A percentile compares a stretch with the other conserved stretches of the same genome.
phyloP scores from a whole-genome alignment of 2,888 invertebrate genomes.

The Diloba caeruleocephala region DNA sequence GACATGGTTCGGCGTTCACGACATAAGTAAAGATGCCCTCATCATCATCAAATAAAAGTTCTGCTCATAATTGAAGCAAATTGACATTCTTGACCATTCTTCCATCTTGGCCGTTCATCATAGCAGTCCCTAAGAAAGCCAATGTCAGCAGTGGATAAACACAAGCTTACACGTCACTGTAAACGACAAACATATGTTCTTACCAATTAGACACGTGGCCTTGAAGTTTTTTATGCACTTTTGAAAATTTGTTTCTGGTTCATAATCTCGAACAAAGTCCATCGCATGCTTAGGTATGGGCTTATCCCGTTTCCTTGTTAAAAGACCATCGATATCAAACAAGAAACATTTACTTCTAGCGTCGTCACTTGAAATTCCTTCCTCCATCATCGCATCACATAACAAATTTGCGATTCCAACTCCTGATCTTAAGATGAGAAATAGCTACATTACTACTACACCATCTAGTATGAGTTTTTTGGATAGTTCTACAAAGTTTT shows the following conservation, averaged over 20 bases:
- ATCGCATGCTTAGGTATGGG: conserved; percentile 90
- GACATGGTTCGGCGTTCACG: no score
- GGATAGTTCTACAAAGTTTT: no score
- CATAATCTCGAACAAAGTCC: conserved; percentile 92
- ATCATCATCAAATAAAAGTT: no score
- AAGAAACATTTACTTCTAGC: conserved; percentile 96
- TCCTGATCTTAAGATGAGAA: conserved; percentile 90
- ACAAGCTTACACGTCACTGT: no score
- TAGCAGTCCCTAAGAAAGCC: no score
- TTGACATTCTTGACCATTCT: no score
- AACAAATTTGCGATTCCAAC: conserved; percentile 96
- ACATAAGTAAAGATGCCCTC: no score
- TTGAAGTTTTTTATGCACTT: conserved; percentile 93
- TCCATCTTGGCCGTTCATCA: no score
- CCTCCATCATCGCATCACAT: conserved; percentile 94
- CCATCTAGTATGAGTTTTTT: no score
- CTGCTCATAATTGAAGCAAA: no score
- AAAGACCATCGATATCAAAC: conserved; percentile 96
- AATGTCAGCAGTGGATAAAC: no score
- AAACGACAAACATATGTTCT: conserved; percentile 50
- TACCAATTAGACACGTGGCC: conserved; percentile 95
- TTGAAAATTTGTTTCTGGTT: conserved; percentile 92
- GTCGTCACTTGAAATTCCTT: conserved; percentile 86
- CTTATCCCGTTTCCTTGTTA: conserved; percentile 90
- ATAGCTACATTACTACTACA: no score